Evolutionary conservation across 2,888 invertebrate genomes (phyloP).

Genomic region (Sicus ferrugineus): DNA sequence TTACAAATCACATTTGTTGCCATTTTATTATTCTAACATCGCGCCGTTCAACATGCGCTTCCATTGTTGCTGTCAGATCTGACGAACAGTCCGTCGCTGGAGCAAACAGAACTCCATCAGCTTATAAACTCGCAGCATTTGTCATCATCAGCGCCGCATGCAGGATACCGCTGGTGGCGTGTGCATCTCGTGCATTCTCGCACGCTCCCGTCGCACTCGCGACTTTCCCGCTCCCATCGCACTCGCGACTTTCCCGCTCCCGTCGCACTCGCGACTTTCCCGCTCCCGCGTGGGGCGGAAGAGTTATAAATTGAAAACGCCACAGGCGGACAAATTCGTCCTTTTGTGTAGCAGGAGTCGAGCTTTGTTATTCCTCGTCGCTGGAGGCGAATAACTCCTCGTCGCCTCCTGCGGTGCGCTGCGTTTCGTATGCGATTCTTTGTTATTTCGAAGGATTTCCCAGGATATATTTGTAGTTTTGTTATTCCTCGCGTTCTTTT

Average conservation of each 20-base stretch:
- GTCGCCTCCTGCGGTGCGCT: no score
- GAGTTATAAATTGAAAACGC: background rate
- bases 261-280: background rate
- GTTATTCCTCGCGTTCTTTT: background rate
- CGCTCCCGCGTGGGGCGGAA: background rate
- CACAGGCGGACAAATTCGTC: background rate
- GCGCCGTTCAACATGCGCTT: no score
- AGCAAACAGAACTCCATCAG: background rate
- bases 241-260: background rate
- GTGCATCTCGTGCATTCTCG: background rate
- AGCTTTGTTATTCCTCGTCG: background rate
- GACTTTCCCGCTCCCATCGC: background rate
- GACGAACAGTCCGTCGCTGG: no score
- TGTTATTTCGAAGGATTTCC: no score
- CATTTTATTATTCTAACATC: no score
- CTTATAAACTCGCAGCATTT: background rate
- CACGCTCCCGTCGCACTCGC: background rate
- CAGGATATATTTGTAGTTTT: no score
- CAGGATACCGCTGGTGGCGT: no score
- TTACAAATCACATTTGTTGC: no score
- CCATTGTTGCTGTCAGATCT: no score
- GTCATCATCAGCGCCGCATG: no score
- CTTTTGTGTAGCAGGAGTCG: background rate
- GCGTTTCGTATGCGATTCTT: no score
- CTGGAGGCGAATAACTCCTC: no score